Percentiles rank a stretch among this genome's conserved stretches.
phyloP scores from a whole-genome alignment of 2,888 invertebrate genomes.

The Apamea epomidion region DNA sequence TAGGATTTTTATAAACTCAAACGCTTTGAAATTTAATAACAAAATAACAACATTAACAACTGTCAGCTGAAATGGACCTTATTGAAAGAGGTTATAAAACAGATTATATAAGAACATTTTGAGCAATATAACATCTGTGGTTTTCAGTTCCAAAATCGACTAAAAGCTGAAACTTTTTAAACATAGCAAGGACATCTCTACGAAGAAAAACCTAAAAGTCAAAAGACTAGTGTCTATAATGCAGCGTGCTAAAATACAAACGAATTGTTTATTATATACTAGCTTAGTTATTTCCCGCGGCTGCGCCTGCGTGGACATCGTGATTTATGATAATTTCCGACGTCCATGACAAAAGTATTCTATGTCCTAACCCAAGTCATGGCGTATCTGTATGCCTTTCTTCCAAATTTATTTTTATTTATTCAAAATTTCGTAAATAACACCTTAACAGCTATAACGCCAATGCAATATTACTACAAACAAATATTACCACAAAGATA shows the following conservation, averaged over 20 bases:
- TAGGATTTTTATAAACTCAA: neutral
- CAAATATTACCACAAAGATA: no score
- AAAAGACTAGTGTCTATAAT: slow-evolving; percentile 3
- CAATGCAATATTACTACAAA: no score
- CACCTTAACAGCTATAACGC: no score
- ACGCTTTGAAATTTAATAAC: neutral
- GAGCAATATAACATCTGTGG: neutral
- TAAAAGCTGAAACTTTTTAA: neutral
- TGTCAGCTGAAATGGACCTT: slow-evolving; percentile 3
- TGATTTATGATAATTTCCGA: no score
- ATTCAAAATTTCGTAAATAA: no score
- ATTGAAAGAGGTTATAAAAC: slow-evolving; percentile 38
- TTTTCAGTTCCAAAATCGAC: neutral
- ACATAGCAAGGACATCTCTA: neutral
- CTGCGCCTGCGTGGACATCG: no score
- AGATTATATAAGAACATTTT: neutral
- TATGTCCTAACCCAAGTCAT: no score
- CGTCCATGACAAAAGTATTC: no score
- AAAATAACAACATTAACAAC: slow-evolving; percentile 7
- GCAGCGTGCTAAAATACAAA: neutral
- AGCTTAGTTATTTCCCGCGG: neutral
- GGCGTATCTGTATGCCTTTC: no score
- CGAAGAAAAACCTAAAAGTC: rapidly evolving
- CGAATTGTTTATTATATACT: neutral
- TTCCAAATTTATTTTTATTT: no score